phyloP scores from a whole-genome alignment of 1,140 invertebrate genomes.

The Bombus sibiricus region DNA sequence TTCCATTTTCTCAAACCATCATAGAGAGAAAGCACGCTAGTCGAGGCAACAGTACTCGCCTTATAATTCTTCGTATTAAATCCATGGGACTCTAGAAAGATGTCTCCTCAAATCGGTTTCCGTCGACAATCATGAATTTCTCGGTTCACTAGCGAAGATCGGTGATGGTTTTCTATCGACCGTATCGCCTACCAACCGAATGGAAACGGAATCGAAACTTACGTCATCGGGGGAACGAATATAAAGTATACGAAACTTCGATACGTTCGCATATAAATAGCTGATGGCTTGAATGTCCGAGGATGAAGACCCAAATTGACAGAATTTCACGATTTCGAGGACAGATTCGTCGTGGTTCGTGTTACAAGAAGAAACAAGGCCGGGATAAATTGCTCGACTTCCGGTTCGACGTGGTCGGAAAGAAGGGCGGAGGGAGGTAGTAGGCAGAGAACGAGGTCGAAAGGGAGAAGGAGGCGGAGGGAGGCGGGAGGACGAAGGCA shows the following conservation, averaged over 20 bases:
- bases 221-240: not conserved
- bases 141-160: conserved; percentile 27
- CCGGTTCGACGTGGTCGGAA: conserved; percentile 46
- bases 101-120: not conserved
- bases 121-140: conserved; percentile 27
- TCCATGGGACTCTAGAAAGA: not conserved
- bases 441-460: conserved; percentile 42
- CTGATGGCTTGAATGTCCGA: not conserved
- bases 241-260: not conserved
- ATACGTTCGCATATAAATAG: not conserved
- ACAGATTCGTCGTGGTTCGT: not conserved
- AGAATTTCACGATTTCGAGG: not conserved
- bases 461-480: conserved; percentile 20
- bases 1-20: not conserved
- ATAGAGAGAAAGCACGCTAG: not conserved
- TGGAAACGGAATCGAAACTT: too few species aligned
- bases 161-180: conserved; percentile 1
- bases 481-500: conserved; percentile 38
- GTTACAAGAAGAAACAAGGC: conserved; percentile 29
- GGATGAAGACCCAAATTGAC: not conserved
- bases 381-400: conserved; percentile 63
- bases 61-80: conserved; percentile 18
- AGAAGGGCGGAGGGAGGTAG: conserved; percentile 12
- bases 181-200: not conserved
- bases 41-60: not conserved